Base-by-base conservation (phyloP, 2,888 invertebrate species). In the Himalopsyche japonica region DNA sequence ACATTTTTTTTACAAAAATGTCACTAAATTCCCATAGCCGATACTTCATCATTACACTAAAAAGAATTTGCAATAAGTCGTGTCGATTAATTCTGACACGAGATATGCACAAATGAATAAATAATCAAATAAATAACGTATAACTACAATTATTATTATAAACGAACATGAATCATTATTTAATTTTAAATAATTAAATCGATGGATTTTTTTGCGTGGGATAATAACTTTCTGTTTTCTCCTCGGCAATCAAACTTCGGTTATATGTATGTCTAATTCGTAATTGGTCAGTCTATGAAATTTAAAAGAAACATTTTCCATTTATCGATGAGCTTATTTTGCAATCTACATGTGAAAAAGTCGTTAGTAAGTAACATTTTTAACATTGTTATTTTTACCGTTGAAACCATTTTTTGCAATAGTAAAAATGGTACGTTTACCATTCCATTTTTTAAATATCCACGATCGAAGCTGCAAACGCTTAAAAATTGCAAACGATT, bases 111-210 rank as follows among this genome's bases (percentile, higher is more conserved):
- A 49, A 47, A 27, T 27, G 27, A 85, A 86, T 86, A 85, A 86
- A 86, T 86, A 83, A 86, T 85, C 76, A 85, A 86, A 86, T 86
- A 86, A 86, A 86, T 86, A 83, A 84, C 82, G 78, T 86, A 85
- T 83, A 82, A 83, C 85, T 86, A 85, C 84, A 48, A 70, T 70
- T 70, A 70, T 70, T 70, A 70, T 70, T 70, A 70, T 27, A 70
- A 70, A 70, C 70, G 30, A 70, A 27, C 70, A 70, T 70, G 70
- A 70, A 70, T 70, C 70, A 70, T 70, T 70, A 70, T 70, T 70
- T 70, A 70, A 4, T 43, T 70, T 70, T 30, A 70, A 70, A 27
- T 70, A 70, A 70, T 27, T 70, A 70, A 70, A 6, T 27, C 70
- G 70, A 70, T 70, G 27, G 24, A 70, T 27, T 15, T 70, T 64